phyloP scores from a whole-genome alignment of 2,888 invertebrate genomes.

The Scotopteryx bipunctaria region DNA sequence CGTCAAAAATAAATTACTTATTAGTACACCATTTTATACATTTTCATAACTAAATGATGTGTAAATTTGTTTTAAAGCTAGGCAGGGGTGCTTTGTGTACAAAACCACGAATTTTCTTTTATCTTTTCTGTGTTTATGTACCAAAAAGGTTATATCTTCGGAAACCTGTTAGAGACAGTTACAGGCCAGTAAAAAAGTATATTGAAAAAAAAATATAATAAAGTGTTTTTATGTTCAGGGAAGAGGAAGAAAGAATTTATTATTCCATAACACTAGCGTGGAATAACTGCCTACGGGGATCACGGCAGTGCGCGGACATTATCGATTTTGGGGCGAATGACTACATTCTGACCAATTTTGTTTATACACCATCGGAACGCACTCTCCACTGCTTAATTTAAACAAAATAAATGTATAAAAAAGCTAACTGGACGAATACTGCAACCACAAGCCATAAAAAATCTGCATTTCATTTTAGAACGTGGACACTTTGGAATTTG shows the following conservation, averaged over 20 bases:
- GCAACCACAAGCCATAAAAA: slow-evolving; percentile 27
- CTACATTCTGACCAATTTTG: slow-evolving; percentile 55
- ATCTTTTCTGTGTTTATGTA: background rate
- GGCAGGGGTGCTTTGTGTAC: background rate
- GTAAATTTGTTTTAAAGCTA: too few species aligned
- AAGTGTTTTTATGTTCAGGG: background rate
- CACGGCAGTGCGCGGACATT: slow-evolving; percentile 65
- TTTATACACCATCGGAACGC: slow-evolving; percentile 41
- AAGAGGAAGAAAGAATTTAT: slow-evolving; percentile 5
- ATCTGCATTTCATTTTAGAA: slow-evolving; percentile 25
- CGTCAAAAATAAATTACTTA: background rate
- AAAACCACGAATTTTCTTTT: background rate
- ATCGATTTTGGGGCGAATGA: slow-evolving; percentile 69
- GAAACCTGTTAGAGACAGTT: too few species aligned
- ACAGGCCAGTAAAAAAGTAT: background rate
- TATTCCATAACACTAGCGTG: slow-evolving; percentile 35
- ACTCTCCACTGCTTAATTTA: slow-evolving; percentile 27
- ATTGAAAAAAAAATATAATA: background rate
- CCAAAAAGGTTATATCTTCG: background rate
- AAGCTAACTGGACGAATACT: slow-evolving; percentile 23
- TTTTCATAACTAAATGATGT: too few species aligned
- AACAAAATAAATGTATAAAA: slow-evolving; percentile 21
- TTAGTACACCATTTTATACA: background rate
- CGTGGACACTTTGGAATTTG: slow-evolving; percentile 23
- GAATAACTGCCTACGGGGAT: slow-evolving; percentile 32